Percentiles rank a stretch among this genome's conserved stretches.
phyloP scores from a whole-genome alignment of 2,797 vertebrate genomes.

The Enteromius mattozi region DNA sequence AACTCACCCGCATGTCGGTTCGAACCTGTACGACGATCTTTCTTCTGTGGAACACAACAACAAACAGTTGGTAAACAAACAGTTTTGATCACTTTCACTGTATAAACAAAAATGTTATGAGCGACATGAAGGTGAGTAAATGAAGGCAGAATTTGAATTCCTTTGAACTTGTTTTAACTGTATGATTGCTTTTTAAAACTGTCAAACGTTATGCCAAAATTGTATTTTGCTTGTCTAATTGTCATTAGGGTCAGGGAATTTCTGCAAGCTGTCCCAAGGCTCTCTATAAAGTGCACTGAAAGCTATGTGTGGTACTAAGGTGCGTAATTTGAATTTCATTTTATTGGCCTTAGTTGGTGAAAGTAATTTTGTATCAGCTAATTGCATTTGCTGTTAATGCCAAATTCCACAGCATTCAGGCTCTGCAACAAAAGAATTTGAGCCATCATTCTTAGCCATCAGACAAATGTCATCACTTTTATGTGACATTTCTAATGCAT shows the following conservation, averaged over 20 bases:
- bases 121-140: not conserved
- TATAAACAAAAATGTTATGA: not conserved
- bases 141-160: not conserved
- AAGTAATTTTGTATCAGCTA: constrained; percentile 14
- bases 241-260: not conserved
- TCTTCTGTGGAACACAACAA: not conserved
- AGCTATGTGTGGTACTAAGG: not conserved
- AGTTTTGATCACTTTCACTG: not conserved
- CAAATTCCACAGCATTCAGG: constrained; percentile 25
- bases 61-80: not conserved
- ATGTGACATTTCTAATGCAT: not conserved
- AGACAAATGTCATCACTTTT: constrained; percentile 90
- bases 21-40: not conserved
- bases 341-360: not conserved
- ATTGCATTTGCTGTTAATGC: constrained; percentile 16
- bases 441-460: constrained; percentile 81
- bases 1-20: not conserved
- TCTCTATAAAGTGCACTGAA: not conserved
- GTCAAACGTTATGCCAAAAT: not conserved
- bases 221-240: not conserved
- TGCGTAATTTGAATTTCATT: constrained; percentile 14
- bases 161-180: not conserved
- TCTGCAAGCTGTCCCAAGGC: not conserved
- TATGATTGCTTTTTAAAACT: not conserved
- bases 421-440: constrained; percentile 31